Evolutionary conservation across 2,113 vertebrate species (phyloP), one percentile per base, ranked within the genome.

Genomic region (Pygoscelis antarcticus): DNA sequence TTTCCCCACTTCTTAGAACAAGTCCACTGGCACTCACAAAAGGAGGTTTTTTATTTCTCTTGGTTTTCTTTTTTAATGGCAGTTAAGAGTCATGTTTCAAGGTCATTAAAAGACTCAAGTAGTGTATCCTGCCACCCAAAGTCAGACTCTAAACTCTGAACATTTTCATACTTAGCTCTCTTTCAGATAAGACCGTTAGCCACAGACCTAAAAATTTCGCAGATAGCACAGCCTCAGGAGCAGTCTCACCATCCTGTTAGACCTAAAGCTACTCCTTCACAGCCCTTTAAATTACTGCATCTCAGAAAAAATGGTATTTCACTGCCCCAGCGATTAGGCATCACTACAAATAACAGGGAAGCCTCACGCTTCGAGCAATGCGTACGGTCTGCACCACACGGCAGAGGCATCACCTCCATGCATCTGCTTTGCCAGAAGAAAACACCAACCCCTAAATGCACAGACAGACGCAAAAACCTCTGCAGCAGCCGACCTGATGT

Each of bases 361-460:
- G 83, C 32, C 21, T 44, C 54, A 16, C 0, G 1, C 47, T 32
- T 16, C 1, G 0, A 58, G 89, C 1, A 0, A 26, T 8, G 0
- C 0, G 1, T 8, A 21, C 1, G 1, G 62, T 16, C 52, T 10
- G 30, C 55, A 30, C 47, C 30, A 5, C 14, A 6, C 25, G 13
- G 1, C 29, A 17, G n/a, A 64, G 49, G 25, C 72, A 44, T 27
- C 38, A 2, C 8, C 32, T 13, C 14, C 7, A 0, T 10, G 14
- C 23, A 7, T 7, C 62, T 7, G 14, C 47, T 32, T 23, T 19
- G 40, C 42, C 47, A 38, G 36, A 16, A 23, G 49, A 11, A n/a
- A 20, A 11, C 36, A 27, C 26, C 52, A 5, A 10, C 34, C 42
- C 46, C 26, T 6, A 8, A n/a, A 20, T 0, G 25, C 61, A 9